Conservation (phyloP, 1,140 invertebrate genomes). For the Zophobas atratus region DNA sequence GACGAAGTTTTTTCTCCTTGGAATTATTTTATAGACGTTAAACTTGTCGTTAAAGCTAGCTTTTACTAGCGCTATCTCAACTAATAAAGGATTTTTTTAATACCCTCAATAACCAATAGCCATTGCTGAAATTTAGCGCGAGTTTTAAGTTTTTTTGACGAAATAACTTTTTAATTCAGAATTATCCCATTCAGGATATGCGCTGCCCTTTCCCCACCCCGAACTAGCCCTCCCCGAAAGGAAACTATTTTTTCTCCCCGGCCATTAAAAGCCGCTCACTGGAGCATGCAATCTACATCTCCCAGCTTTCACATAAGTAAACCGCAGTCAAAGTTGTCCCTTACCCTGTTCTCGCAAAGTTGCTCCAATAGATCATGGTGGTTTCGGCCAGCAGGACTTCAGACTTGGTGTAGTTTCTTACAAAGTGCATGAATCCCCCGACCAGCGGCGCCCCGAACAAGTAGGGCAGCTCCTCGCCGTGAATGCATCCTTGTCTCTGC, state of each 20-base stretch:
- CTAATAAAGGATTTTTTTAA: too few relatives aligned
- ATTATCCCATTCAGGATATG: neutral
- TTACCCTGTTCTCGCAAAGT: constrained; percentile 98
- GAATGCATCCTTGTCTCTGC: constrained; percentile 88
- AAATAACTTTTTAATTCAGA: neutral
- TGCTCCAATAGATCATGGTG: constrained; percentile 96
- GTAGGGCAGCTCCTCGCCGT: constrained; percentile 94
- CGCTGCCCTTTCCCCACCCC: too few relatives aligned
- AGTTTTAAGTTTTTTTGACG: constrained; percentile 6
- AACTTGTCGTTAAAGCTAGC: too few relatives aligned
- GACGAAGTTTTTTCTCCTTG: too few relatives aligned
- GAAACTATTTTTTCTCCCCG: neutral
- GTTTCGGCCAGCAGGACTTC: constrained; percentile 92
- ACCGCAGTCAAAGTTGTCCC: constrained; percentile 63
- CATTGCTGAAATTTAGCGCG: too few relatives aligned
- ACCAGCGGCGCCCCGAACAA: constrained; percentile 88
- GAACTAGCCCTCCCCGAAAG: neutral
- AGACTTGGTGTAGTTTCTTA: constrained; percentile 90
- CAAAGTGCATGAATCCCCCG: constrained; percentile 87
- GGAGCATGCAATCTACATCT: constrained; percentile 41
- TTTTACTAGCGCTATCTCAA: too few relatives aligned
- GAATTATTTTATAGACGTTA: too few relatives aligned
- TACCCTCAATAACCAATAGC: too few relatives aligned
- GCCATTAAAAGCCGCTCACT: constrained; percentile 21
- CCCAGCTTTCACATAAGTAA: constrained; percentile 36